A percentile compares a stretch with the other conserved stretches of the same genome.
Conservation (phyloP, 2,113 vertebrate species). For the Origma solitaria region DNA sequence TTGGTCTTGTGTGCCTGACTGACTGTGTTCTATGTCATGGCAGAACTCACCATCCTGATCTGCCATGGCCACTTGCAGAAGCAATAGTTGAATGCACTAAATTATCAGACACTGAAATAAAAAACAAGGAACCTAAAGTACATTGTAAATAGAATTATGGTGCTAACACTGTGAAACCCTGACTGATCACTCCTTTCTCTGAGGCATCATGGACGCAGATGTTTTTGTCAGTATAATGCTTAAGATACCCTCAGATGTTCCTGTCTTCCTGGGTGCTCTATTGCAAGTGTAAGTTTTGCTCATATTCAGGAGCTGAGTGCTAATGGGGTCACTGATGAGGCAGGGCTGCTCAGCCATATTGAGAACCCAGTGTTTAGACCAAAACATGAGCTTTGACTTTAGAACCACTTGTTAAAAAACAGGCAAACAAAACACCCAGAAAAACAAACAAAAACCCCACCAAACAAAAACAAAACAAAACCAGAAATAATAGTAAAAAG, state of each 20-base stretch:
- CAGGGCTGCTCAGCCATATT: not conserved
- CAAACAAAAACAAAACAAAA: not conserved
- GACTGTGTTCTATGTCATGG: not conserved
- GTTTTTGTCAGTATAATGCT: not conserved
- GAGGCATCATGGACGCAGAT: not conserved
- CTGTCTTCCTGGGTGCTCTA: not conserved
- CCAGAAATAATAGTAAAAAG: not conserved
- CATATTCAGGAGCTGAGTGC: not conserved
- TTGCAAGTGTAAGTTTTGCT: not conserved
- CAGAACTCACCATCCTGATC: not conserved
- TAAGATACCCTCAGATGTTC: not conserved
- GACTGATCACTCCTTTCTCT: not conserved
- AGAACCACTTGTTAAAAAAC: not conserved
- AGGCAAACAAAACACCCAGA: rapidly evolving
- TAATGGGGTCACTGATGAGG: not conserved
- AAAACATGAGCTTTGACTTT: not conserved
- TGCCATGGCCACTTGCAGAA: not conserved
- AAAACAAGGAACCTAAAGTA: not conserved
- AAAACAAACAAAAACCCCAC: not conserved
- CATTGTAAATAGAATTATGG: not conserved
- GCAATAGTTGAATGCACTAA: not conserved
- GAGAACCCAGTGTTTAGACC: not conserved
- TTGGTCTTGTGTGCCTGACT: not conserved
- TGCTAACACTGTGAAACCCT: not conserved
- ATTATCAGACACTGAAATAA: not conserved